Evolutionary conservation across 2,888 invertebrate species (phyloP).

Genomic region (Hartigia nigra): DNA sequence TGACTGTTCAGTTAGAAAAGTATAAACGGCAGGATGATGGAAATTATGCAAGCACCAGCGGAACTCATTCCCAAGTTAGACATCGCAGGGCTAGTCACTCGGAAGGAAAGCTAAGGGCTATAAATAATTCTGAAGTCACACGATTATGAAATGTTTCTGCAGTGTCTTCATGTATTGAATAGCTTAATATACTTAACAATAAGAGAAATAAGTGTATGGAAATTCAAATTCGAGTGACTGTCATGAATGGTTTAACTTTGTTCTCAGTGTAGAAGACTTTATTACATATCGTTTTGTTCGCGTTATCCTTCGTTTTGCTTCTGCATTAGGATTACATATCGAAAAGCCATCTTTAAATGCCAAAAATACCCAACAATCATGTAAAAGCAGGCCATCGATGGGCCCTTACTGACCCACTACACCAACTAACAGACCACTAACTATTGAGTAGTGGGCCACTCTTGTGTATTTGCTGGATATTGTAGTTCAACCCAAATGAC

Average conservation of each 20-base stretch:
- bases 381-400: too few relatives aligned
- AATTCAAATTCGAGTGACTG: background rate
- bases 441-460: too few relatives aligned
- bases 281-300: background rate
- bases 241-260: background rate
- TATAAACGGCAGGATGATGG: conserved; percentile 46
- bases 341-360: background rate
- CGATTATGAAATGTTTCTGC: background rate
- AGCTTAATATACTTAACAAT: background rate
- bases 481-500: background rate
- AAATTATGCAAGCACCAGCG: conserved; percentile 16
- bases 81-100: conserved; percentile 62
- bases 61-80: conserved; percentile 40
- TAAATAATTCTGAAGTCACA: conserved; percentile 49
- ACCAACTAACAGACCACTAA: too few relatives aligned
- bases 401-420: too few relatives aligned
- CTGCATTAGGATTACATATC: background rate
- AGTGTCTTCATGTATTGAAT: background rate
- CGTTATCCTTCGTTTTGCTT: background rate
- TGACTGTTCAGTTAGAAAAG: conserved; percentile 55
- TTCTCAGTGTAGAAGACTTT: background rate
- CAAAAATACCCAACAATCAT: too few relatives aligned
- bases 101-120: conserved; percentile 53
- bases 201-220: background rate
- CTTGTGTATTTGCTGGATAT: too few relatives aligned